These are phyloP conservation scores for Caenorhabditis sp. DNA, from an alignment of 2,888 invertebrate species.

Conservation along the genomic window DNA sequence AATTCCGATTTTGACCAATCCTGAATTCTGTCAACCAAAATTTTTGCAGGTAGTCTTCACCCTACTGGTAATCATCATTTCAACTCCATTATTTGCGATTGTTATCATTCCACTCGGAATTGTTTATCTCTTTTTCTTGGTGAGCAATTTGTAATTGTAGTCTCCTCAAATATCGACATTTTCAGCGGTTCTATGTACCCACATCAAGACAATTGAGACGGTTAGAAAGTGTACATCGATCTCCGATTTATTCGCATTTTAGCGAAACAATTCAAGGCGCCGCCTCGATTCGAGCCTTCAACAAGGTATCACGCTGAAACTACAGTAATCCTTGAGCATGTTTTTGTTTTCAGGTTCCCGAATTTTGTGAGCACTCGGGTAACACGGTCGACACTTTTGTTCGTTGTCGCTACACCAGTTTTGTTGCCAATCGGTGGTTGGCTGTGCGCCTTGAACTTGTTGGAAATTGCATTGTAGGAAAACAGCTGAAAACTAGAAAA, in stretches of 20 bases:
- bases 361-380: constrained; percentile 17
- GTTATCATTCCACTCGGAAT: constrained; percentile 58
- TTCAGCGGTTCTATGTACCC: constrained; percentile 88
- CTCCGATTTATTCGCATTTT: constrained; percentile 69
- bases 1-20: too few relatives aligned
- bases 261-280: constrained; percentile 74
- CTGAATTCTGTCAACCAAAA: too few relatives aligned
- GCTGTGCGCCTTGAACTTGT: constrained; percentile 93
- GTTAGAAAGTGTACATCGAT: constrained; percentile 61
- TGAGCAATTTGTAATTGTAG: constrained; percentile 13
- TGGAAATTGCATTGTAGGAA: constrained; percentile 86
- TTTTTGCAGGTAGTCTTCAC: constrained; percentile 55
- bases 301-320: constrained; percentile 36
- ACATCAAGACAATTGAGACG: constrained; percentile 81
- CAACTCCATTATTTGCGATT: constrained; percentile 62
- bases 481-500: background rate
- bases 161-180: constrained; percentile 2
- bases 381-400: constrained; percentile 28
- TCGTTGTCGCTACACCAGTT: constrained; percentile 53
- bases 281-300: constrained; percentile 70
- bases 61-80: constrained; percentile 59
- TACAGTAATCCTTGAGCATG: background rate
- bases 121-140: constrained; percentile 59
- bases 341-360: constrained; percentile 1
- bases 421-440: constrained; percentile 79